A percentile compares a stretch with the other conserved stretches of the same genome.
phyloP scores from a whole-genome alignment of 2,888 invertebrate genomes.

The Luperina nickerlii region DNA sequence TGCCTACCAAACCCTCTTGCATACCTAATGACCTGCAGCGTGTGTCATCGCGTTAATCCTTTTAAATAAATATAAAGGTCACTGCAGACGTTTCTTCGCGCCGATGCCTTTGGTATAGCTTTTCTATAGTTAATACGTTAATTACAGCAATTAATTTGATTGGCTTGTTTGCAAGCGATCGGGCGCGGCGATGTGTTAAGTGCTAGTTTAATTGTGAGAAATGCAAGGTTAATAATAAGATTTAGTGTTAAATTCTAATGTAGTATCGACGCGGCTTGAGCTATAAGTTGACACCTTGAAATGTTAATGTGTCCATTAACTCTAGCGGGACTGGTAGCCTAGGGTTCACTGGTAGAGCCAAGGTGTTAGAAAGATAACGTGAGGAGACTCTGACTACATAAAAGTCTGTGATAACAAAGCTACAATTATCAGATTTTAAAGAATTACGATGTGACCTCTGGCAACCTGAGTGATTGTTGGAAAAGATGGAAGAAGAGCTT shows the following conservation, averaged over 20 bases:
- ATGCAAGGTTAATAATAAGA: background rate
- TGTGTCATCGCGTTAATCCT: slow-evolving; percentile 8
- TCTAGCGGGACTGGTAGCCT: background rate
- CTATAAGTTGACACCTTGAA: background rate
- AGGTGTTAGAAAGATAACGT: background rate
- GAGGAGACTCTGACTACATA: background rate
- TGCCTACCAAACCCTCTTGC: background rate
- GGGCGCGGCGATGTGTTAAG: slow-evolving; percentile 6
- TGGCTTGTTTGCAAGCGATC: slow-evolving; percentile 2
- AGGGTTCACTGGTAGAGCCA: background rate
- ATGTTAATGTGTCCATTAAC: background rate
- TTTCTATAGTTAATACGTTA: slow-evolving; percentile 14
- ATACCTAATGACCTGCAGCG: too few relatives aligned
- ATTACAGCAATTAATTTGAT: slow-evolving; percentile 15
- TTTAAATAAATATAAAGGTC: slow-evolving; percentile 27
- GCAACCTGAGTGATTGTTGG: too few relatives aligned
- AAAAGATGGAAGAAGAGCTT: too few relatives aligned
- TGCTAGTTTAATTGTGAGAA: slow-evolving; percentile 8
- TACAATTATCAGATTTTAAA: background rate
- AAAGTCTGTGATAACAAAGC: background rate
- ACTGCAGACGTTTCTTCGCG: background rate
- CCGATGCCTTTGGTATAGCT: background rate
- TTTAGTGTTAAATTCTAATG: background rate
- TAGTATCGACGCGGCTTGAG: too few relatives aligned
- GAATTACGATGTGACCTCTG: background rate